Evolutionary conservation across 2,113 vertebrate genomes (phyloP), one percentile per base, ranked within the genome.

Genomic region (Vireo altiloquus): DNA sequence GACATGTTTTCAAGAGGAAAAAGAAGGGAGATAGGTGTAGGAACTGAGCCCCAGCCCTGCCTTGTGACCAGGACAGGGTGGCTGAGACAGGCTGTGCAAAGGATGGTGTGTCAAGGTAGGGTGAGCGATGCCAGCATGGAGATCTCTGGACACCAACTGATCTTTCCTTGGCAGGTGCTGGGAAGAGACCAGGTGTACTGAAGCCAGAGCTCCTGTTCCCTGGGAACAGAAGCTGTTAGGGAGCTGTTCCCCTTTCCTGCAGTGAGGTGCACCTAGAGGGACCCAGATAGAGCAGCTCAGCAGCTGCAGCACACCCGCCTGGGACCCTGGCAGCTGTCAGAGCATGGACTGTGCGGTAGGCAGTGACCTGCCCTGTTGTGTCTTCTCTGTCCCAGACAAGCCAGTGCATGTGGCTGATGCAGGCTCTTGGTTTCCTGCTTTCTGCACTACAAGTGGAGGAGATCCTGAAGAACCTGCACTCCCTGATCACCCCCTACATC

Each of bases 361-460:
- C 40, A 44, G 5, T 95, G 69, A 96, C 75, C 9, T 96, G 65
- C 96, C 84, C 25, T 8, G 11, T 60, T 59, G 37, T 94, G 64
- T 97, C 94, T 92, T 87, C 79, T 95, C 75, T 81, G 39, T 75
- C 72, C 54, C 97, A 99, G 99, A 99, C 99, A 3, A 99, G 99
- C 97, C 99, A 99, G 97, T 99, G 99, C 91, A 99, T 99, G 99
- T 99, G 99, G 99, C 97, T 99, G 97, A 99, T 99, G 99, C 99
- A 99, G 97, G 99, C 99, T 12, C 98, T 99, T 66, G 99, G 99
- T 85, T 99, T 99, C 97, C 98, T 99, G 97, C 98, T 99, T 69
- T 99, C 99, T 6, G 99, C 99, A 2, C 98, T 99, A 89, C 99
- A 99, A 54, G 99, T 99, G 90, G 99, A 99, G 68, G 99, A 99